Evolutionary conservation across 2,797 vertebrate species (phyloP).

Genomic region (Phrynocephalus guinanensis): DNA sequence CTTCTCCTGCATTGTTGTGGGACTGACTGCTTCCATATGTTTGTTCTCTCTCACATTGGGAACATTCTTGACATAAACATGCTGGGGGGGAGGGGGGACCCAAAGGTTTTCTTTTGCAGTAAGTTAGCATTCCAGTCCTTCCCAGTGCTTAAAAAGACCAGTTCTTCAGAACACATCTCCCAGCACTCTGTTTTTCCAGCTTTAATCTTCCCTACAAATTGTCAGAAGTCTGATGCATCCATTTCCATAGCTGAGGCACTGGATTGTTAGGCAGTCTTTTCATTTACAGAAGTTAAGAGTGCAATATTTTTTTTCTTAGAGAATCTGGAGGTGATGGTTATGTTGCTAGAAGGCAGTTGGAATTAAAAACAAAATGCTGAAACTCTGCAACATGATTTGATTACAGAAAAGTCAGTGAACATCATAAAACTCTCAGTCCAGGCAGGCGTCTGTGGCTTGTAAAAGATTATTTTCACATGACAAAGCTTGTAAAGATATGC

Average conservation of each 20-base stretch:
- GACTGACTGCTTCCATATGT: too few species aligned
- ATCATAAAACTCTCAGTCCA: not conserved
- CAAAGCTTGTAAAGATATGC: not conserved
- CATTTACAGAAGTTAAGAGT: not conserved
- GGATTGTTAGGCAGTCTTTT: not conserved
- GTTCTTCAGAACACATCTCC: too few species aligned
- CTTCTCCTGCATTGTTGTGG: too few species aligned
- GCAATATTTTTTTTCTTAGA: not conserved
- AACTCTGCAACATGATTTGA: not conserved
- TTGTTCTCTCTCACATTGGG: too few species aligned
- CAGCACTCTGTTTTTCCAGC: too few species aligned
- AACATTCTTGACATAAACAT: too few species aligned
- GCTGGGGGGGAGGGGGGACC: too few species aligned
- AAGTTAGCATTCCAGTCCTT: too few species aligned
- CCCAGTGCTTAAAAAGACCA: too few species aligned
- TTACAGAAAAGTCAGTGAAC: not conserved
- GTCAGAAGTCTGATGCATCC: not conserved
- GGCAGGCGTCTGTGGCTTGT: not conserved
- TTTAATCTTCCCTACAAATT: too few species aligned
- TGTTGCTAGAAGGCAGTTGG: not conserved
- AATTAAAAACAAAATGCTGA: not conserved
- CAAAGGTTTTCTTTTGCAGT: too few species aligned
- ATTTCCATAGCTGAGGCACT: not conserved
- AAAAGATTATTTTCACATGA: not conserved
- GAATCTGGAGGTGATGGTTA: not conserved